Base-by-base conservation (phyloP, 2,113 vertebrate genomes). In the Thymallus thymallus region DNA sequence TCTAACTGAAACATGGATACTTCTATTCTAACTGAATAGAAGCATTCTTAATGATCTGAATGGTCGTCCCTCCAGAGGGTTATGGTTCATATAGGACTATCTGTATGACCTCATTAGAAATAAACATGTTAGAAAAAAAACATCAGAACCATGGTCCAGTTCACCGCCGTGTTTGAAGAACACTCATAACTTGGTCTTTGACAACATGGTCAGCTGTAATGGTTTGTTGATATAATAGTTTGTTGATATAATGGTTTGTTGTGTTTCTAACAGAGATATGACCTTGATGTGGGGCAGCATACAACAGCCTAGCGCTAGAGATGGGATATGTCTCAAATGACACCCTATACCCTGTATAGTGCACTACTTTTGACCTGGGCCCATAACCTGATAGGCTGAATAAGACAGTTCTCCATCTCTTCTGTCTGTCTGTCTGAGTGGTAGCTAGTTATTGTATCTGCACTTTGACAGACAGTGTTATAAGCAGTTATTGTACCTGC, bases 191-290 rank as follows among this genome's bases (percentile, higher is more conserved):
- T 70, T 62, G 32, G 46, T 22, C 32, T 80, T 69, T 72, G 68
- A 79, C 68, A 68, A n/a, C 41, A 14, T 72, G 63, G 73, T 77
- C 64, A 32, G 66, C 66, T 51, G 30, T 72, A 30, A 66, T 22
- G 29, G 7, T 48, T 68, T 18, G 65, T 83, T 74, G 35, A 3
- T 12, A 41, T 2, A 9, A 7, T 41, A 41, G 35, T 41, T 41
- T 41, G 35, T 41, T 41, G 35, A 41, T 41, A 41, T 41, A 51
- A 16, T 51, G 14, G 46, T 51, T 69, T 0, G 13, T 71, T 62
- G 74, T 2, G 26, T 68, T 70, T 64, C 22, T 13, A 55, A 51
- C 29, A 3, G 23, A 71, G 24, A 77, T 63, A 70, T 73, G n/a
- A 80, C 20, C 68, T 76, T 55, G 24, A 18, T 46, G 24, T 16